A percentile compares a stretch with the other conserved stretches of the same genome.
These are phyloP conservation scores for Pelodiscus sinensis DNA, from an alignment of 2,113 vertebrate species.

Conservation along the genomic window DNA sequence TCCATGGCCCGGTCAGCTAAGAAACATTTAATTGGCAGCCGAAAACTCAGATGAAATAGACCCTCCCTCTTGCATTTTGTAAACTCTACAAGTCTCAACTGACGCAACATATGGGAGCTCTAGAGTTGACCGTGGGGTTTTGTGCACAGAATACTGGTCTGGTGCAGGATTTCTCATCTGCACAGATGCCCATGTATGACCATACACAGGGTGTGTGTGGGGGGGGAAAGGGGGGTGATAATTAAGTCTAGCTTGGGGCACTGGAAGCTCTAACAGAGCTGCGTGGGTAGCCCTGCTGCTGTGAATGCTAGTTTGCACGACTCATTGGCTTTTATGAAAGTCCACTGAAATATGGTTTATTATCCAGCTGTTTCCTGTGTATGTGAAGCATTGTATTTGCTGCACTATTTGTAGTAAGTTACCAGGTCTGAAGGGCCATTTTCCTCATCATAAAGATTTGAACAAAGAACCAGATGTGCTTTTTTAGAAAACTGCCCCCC, in stretches of 20 bases:
- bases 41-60: rapidly evolving
- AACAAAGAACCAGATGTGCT: background rate
- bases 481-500: background rate
- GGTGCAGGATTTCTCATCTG: background rate
- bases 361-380: conserved; percentile 29
- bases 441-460: background rate
- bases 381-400: background rate
- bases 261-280: background rate
- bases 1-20: background rate
- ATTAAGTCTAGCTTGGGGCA: rapidly evolving
- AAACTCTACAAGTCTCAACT: background rate
- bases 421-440: background rate
- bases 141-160: rapidly evolving
- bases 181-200: background rate
- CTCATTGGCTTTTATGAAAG: background rate
- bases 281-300: background rate
- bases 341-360: background rate
- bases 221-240: background rate
- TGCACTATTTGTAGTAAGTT: background rate
- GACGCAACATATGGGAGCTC: rapidly evolving
- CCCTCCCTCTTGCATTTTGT: rapidly evolving
- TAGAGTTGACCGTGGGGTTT: background rate
- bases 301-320: background rate
- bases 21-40: background rate
- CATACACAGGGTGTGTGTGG: background rate